phyloP scores from a whole-genome alignment of 2,113 vertebrate genomes.

The Gymnogyps californianus region DNA sequence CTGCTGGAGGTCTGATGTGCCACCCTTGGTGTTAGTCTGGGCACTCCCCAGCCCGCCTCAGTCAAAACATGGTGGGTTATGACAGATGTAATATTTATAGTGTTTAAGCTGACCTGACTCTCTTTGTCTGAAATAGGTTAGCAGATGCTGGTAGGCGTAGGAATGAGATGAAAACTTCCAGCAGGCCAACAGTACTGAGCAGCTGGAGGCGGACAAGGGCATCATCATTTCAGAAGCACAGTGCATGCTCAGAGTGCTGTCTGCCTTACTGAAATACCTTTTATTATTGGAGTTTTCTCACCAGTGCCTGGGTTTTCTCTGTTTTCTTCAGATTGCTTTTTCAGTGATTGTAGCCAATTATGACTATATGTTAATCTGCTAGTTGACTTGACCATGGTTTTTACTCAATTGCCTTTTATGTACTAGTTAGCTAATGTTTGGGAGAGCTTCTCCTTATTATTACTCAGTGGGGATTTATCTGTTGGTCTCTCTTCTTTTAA shows the following conservation, averaged over 20 bases:
- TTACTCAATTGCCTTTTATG: background rate
- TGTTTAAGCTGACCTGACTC: background rate
- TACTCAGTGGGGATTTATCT: conserved; percentile 15
- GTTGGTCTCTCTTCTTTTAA: background rate
- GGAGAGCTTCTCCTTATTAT: background rate
- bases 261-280: background rate
- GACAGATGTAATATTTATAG: background rate
- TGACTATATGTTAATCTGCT: background rate
- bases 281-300: conserved; percentile 11
- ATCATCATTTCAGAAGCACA: background rate
- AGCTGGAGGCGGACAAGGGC: background rate
- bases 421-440: conserved; percentile 5
- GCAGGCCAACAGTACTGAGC: background rate
- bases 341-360: background rate
- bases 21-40: background rate
- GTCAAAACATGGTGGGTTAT: background rate
- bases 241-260: background rate
- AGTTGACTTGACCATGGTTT: background rate
- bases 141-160: background rate
- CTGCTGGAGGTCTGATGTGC: background rate
- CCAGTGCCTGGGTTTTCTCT: background rate
- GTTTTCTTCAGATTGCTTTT: background rate
- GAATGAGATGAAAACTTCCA: conserved; percentile 11
- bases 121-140: background rate
- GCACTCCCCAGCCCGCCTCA: background rate